Evolutionary conservation across 2,113 vertebrate species (phyloP), one percentile per base, ranked within the genome.

Genomic region (Galemys pyrenaicus): DNA sequence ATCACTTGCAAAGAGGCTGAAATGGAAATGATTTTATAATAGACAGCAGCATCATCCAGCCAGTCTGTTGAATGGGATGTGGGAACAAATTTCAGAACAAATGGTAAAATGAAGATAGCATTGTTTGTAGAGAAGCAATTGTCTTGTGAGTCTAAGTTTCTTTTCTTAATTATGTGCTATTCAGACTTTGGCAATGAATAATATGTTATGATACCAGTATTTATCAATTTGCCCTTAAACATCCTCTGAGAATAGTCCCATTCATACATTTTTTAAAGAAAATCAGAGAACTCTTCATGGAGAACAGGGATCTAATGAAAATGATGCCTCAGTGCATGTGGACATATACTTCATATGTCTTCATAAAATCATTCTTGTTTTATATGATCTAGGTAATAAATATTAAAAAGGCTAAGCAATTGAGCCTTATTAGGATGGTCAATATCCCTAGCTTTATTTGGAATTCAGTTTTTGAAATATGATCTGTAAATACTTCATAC

Each of bases 141-240:
- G 32, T 46, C 62, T 24, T 71, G 10, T 17, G 4, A 49, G 3
- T 87, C 92, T 74, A 60, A 70, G 9, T 32, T 49, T 89, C 88
- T 81, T 68, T 39, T 87, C 77, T 56, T 85, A 19, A 54, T 81
- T 54, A 87, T 28, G 82, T 77, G 44, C 30, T 71, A 49, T 58
- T 92, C 41, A 91, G 79, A 95, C 92, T 86, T 46, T 30, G 39
- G 56, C 74, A 39, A 41, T 39, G 78, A 90, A 16, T 70, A 32
- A 5, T 60, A 0, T 1, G 78, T 26, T 44, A 3, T 41, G 54
- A 39, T 9, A 68, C 49, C 67, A 0, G 7, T 67, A 54, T 92
- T 77, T 82, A 77, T 94, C 46, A 28, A 5, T 64, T 77, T 77
- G 30, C 7, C 30, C 3, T 0, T 1, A 51, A 8, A 68, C 3